A percentile compares a stretch with the other conserved stretches of the same genome.
phyloP scores from a whole-genome alignment of 2,888 invertebrate species.

The Adelognathus sp. region DNA sequence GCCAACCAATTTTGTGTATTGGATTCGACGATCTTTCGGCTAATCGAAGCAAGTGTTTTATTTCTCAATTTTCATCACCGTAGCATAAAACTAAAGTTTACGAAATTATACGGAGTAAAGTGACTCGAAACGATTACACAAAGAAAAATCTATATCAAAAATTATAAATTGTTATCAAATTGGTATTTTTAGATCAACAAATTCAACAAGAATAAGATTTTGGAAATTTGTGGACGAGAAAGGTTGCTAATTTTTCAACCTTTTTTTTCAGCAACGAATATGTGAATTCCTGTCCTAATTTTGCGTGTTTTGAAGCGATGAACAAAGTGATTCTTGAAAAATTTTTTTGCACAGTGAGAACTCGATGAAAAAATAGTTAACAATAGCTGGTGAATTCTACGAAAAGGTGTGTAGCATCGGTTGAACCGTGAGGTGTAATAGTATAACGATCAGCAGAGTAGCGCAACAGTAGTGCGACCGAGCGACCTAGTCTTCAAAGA shows the following conservation, averaged over 20 bases:
- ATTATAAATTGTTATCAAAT: too few species aligned
- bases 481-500: slow-evolving; percentile 80
- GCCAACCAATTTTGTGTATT: slow-evolving; percentile 20
- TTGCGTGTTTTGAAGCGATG: too few species aligned
- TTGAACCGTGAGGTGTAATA: slow-evolving; percentile 18
- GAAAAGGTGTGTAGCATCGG: slow-evolving; percentile 8
- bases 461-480: slow-evolving; percentile 80
- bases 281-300: too few species aligned
- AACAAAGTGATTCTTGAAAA: neutral
- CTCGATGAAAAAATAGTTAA: neutral
- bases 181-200: too few species aligned
- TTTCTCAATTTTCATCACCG: neutral
- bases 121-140: too few species aligned
- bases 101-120: neutral
- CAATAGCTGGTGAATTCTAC: neutral
- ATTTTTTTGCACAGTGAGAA: too few species aligned
- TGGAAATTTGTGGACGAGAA: too few species aligned
- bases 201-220: too few species aligned
- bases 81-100: neutral
- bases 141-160: too few species aligned
- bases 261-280: neutral
- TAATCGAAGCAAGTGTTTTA: slow-evolving; percentile 18
- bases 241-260: neutral
- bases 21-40: neutral
- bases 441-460: slow-evolving; percentile 59